phyloP scores from a whole-genome alignment of 2,797 vertebrate genomes.

The Harpagifer antarcticus region DNA sequence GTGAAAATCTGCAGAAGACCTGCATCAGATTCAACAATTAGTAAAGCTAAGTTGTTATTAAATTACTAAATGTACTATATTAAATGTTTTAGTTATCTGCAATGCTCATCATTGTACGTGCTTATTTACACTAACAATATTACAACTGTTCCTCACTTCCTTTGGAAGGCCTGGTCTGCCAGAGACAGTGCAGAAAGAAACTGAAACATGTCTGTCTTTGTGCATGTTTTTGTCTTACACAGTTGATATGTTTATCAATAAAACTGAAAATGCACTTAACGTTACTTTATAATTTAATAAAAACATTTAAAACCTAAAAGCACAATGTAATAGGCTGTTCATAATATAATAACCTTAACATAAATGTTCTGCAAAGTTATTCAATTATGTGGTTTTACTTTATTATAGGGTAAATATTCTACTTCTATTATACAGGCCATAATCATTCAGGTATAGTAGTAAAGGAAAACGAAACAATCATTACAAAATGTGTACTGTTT shows the following conservation, averaged over 20 bases:
- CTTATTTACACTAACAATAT: neutral
- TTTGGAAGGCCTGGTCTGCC: neutral
- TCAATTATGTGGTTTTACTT: neutral
- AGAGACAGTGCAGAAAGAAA: neutral
- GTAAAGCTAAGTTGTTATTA: neutral
- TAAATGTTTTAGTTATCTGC: neutral
- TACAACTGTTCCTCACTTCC: neutral
- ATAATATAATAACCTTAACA: neutral
- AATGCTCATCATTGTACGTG: neutral
- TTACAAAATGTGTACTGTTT: neutral
- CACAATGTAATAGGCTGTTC: neutral
- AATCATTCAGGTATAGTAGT: neutral
- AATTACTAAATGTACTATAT: neutral
- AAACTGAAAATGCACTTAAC: neutral
- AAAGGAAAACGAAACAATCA: slow-evolving; percentile 1
- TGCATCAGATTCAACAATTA: neutral
- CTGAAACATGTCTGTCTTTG: neutral
- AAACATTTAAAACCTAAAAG: neutral
- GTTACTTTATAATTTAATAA: neutral
- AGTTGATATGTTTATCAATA: neutral
- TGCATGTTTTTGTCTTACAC: neutral
- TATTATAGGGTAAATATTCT: neutral
- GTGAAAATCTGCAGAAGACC: neutral
- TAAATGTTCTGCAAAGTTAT: neutral
- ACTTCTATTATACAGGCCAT: neutral